These are phyloP conservation scores for Acanthaster planci DNA, from an alignment of 35 echinoderm and acorn worm species.

Conservation along the genomic window DNA sequence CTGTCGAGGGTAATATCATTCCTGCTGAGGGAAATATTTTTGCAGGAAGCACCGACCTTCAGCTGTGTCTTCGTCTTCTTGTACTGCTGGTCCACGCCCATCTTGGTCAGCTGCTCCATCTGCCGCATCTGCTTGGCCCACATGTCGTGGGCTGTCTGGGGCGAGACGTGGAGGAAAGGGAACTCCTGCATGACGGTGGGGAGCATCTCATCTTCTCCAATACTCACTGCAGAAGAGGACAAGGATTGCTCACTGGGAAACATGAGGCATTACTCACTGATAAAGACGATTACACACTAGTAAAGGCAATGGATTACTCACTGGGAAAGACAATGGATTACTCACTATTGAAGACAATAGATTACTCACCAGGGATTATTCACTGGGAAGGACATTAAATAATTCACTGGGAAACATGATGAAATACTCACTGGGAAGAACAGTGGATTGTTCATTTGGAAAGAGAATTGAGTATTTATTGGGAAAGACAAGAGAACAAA, in stretches of 20 bases:
- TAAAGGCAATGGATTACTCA: too few species aligned
- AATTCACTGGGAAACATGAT: background rate
- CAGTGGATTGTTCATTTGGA: too few species aligned
- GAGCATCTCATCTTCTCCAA: slow-evolving; percentile 86
- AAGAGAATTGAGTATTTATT: too few species aligned
- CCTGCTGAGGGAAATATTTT: too few species aligned
- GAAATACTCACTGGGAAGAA: background rate
- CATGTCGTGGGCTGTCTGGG: slow-evolving; percentile 88
- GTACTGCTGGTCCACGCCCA: slow-evolving; percentile 50
- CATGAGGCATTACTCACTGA: too few species aligned
- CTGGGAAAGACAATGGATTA: too few species aligned
- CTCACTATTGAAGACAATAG: background rate
- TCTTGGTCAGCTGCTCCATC: slow-evolving; percentile 86
- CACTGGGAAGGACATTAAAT: too few species aligned
- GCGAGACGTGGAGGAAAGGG: slow-evolving; percentile 92
- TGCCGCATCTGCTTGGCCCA: slow-evolving; percentile 94
- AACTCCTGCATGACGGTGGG: slow-evolving; percentile 94
- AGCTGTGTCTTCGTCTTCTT: slow-evolving; percentile 78
- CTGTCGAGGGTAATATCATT: too few species aligned
- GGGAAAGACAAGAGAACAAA: background rate
- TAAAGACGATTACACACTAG: background rate
- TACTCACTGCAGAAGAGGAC: slow-evolving; percentile 53
- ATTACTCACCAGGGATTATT: too few species aligned
- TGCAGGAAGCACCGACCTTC: slow-evolving; percentile 49
- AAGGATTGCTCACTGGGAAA: too few species aligned